Evolutionary conservation across 2,113 vertebrate genomes (phyloP), one percentile per base, ranked within the genome.

Genomic region (Hucho hucho): DNA sequence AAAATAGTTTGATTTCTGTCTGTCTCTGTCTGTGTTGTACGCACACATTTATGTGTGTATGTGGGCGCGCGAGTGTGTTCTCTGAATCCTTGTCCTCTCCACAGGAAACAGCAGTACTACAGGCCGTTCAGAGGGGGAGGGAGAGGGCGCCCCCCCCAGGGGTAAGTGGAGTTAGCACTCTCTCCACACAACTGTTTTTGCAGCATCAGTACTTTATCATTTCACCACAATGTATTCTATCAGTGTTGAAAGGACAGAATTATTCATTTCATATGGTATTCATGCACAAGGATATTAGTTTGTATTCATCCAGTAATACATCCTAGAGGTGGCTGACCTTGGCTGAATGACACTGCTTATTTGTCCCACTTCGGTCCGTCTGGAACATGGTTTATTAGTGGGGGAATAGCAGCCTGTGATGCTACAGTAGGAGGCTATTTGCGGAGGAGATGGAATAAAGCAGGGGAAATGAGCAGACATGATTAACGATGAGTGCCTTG

Each of bases 71-170:
- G 13, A 32, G 32, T 14, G 12, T 32, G 24, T 56, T 16, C 12
- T 24, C 22, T 29, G 13, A 32, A 6, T 26, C n/a, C 64, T 72
- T 9, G 37, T 59, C 3, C 28, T 69, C 4, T 73, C 37, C 69
- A 14, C 80, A 94, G 93, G 91, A 77, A 89, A 90, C 83, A 87
- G 87, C 0, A 93, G 91, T 68, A 77, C 86, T 0, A 80, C 88
- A 3, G 91, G 83, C 13, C 88, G 88, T 1, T 84, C 80, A 47
- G 90, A 93, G 71, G 86, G 76, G 59, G 91, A 92, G 7, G 76
- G 81, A 0, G 91, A 92, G 0, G 74, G 70, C 1, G 74, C 84
- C 66, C 49, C 88, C 63, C 84, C 84, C 73, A 89, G 89, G 78
- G 92, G 93, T 94, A 70, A 89, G 87, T 46, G 3, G 56, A 37